A percentile compares a stretch with the other conserved stretches of the same genome.
phyloP scores from a whole-genome alignment of 2,113 vertebrate species.

The Oenanthe melanoleuca region DNA sequence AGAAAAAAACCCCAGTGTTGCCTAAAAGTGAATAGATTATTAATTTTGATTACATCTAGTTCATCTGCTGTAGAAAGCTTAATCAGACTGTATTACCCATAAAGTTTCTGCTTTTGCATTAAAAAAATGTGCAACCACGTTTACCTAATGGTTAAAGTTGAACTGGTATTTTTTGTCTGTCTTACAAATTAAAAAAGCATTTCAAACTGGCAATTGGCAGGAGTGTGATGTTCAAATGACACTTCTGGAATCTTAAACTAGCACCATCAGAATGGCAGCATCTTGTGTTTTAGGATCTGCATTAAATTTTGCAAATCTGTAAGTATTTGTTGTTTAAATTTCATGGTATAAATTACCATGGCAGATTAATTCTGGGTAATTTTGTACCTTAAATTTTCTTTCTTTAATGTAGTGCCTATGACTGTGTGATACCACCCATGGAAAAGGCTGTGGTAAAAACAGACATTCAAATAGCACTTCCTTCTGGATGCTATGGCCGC shows the following conservation, averaged over 20 bases:
- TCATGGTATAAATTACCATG: neutral
- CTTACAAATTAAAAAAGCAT: neutral
- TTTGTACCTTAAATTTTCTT: neutral
- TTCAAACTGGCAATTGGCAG: neutral
- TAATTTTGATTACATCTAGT: neutral
- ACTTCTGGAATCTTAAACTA: neutral
- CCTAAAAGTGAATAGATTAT: neutral
- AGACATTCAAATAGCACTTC: conserved; percentile 93
- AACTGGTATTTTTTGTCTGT: neutral
- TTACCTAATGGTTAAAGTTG: neutral
- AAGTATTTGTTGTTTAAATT: neutral
- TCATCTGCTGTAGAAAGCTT: neutral
- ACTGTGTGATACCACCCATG: conserved; percentile 85
- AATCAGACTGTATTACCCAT: neutral
- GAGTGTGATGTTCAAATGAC: neutral
- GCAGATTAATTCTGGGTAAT: neutral
- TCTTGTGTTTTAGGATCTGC: neutral
- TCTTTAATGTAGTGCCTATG: conserved; percentile 83
- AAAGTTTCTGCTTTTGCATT: neutral
- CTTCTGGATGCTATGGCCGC: conserved; percentile 91
- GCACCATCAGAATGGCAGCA: neutral
- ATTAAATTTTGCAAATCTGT: neutral
- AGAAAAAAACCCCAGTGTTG: neutral
- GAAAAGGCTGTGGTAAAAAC: conserved; percentile 93
- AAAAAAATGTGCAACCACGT: neutral